Evolutionary conservation across 1,140 invertebrate genomes (phyloP).

Genomic region (Zophobas atratus): DNA sequence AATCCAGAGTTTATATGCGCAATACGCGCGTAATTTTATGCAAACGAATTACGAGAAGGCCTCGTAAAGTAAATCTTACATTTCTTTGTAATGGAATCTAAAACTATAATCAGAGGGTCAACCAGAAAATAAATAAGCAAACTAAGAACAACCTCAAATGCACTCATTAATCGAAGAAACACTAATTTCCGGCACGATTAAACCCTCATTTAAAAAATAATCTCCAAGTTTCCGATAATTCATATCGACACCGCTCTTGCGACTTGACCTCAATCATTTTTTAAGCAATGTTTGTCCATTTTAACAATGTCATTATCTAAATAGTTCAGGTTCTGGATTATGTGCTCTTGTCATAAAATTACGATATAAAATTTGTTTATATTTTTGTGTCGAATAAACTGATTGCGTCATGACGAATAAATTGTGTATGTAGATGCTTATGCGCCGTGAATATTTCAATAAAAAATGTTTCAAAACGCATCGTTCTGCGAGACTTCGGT

Average conservation of each 20-base stretch:
- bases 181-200: not conserved
- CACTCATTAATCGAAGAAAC: not conserved
- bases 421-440: not conserved
- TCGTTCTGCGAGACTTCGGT: no score
- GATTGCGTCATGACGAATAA: not conserved
- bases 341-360: not conserved
- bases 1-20: no score
- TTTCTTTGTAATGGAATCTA: not conserved
- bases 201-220: not conserved
- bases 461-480: not conserved
- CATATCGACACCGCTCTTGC: not conserved
- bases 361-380: not conserved
- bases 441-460: not conserved
- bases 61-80: not conserved
- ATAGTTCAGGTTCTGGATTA: not conserved
- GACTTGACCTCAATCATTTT: not conserved
- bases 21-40: no score
- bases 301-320: not conserved
- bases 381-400: not conserved
- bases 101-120: not conserved
- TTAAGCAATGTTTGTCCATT: not conserved
- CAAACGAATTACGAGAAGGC: not conserved
- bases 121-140: not conserved
- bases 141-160: not conserved
- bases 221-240: not conserved